Evolutionary conservation across 2,888 invertebrate genomes (phyloP), one percentile per base, ranked within the genome.

Genomic region (Agriopis aurantiaria): DNA sequence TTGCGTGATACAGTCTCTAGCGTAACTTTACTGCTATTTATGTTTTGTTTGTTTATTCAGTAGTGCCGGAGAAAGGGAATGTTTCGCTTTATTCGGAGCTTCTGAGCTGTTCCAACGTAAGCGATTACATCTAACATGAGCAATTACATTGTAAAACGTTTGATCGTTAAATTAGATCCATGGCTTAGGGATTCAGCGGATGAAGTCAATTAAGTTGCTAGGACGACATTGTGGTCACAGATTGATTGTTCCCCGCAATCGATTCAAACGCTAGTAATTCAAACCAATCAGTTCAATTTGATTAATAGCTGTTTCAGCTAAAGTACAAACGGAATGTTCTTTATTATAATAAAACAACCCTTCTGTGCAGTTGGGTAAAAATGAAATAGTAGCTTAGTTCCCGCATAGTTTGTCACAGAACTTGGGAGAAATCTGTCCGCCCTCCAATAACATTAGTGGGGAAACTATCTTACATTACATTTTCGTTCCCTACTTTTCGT

Each of bases 31-130:
- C 70, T 68, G 68, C 71, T 75, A 71, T 76, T 76, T 73, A 75
- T 65, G 70, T 69, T 67, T 61, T 72, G 76, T 76, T 76, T 73
- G 71, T 72, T 76, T 76, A 72, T 72, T 72, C 72, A 63, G 65
- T 48, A 62, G 58, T 66, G 68, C 52, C 61, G 56, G 66, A 65
- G 70, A 51, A 58, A 62, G 52, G 62, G 58, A 66, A 56, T 49
- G 66, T 62, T 66, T 65, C 59, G 23, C 65, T 66, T 63, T 58
- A 59, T 59, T 43, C 41, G 49, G 43, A 49, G 48, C 56, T 60
- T 43, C 33, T 43, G 55, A 45, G 43, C n/a, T 55, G 23, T 10
- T 59, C 56, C 55, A 58, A 52, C 55, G 41, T 41, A 59, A 14
- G 52, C 8, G 33, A 53, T 51, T 14, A 52, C 53, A 53, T 41